A percentile compares a stretch with the other conserved stretches of the same genome.
These are phyloP conservation scores for Neopipo cinnamomea DNA, from an alignment of 2,113 vertebrate genomes.

Conservation along the genomic window DNA sequence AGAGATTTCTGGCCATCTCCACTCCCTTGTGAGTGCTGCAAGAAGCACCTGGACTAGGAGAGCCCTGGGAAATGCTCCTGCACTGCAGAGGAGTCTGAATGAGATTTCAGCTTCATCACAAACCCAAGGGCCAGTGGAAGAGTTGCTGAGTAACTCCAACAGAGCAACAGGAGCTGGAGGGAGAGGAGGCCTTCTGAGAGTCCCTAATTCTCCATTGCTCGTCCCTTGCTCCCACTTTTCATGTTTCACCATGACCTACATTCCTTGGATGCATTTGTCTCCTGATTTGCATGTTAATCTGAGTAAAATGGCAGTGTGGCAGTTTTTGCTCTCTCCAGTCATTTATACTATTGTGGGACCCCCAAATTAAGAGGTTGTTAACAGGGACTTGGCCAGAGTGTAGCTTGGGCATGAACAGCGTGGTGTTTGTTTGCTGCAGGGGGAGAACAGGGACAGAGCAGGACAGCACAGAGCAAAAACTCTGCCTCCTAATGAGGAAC, in stretches of 20 bases:
- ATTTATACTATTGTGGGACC: neutral
- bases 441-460: neutral
- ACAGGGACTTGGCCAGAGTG: neutral
- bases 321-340: neutral
- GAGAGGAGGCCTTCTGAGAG: neutral
- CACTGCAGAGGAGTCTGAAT: neutral
- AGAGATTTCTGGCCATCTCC: neutral
- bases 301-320: neutral
- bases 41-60: rapidly evolving
- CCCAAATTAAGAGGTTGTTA: neutral
- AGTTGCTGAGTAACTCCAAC: neutral
- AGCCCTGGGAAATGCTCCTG: rapidly evolving
- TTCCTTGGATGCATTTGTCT: neutral
- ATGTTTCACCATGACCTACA: conserved; percentile 1
- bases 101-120: neutral
- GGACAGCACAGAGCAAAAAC: neutral
- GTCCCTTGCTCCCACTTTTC: neutral
- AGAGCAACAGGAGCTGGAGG: neutral
- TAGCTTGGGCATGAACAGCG: neutral
- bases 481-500: neutral
- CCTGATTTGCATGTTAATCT: conserved; percentile 8
- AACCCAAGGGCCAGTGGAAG: neutral
- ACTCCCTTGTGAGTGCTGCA: rapidly evolving
- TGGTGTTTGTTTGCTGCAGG: neutral
- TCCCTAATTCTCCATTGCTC: neutral